Evolutionary conservation across 2,797 vertebrate genomes (phyloP), one percentile per base, ranked within the genome.

Genomic region (Oreochromis grahami): DNA sequence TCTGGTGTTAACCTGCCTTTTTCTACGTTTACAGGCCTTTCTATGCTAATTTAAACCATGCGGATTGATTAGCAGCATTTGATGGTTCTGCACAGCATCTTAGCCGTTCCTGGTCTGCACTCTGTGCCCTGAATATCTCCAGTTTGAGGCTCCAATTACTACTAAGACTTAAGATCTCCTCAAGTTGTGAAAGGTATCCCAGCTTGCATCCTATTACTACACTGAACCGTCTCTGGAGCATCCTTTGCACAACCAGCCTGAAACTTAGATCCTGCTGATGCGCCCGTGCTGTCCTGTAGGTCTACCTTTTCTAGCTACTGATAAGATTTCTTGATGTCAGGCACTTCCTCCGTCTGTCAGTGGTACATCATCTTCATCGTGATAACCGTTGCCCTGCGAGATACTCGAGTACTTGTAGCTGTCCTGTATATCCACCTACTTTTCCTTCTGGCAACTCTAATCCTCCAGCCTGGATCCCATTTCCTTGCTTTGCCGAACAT

Each of bases 301-400:
- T 41, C n/a, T 6, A 8, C 34, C 34, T 65, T 5, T 65, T 65
- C 11, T 21, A 21, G 60, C 19, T 38, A 14, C 19, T 38, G 60
- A n/a, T 36, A 63, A 36, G 17, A 63, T 63, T 63, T 63, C 58
- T 38, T 63, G 58, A 63, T 63, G 32, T 63, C 10, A n/a, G 58
- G 32, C 10, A 63, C n/a, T 21, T 65, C 34, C 8, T 7, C 53
- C 24, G 4, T 38, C 60, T 8, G 60, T 41, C 19, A 15, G 2
- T 48, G 14, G 14, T 17, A 48, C 45, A 65, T 65, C 60, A 21
- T 21, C 19, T 38, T 65, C 34, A 65, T 41, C 3, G 1, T 68
- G 63, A 21, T 68, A 9, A 0, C 0, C 17, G 12, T 21, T 65
- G n/a, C 13, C 7, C 63, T 68, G 38, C 2, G 2, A 21, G 13